Evolutionary conservation across 2,113 vertebrate species (phyloP).

Genomic region (Cryptotis parvus): DNA sequence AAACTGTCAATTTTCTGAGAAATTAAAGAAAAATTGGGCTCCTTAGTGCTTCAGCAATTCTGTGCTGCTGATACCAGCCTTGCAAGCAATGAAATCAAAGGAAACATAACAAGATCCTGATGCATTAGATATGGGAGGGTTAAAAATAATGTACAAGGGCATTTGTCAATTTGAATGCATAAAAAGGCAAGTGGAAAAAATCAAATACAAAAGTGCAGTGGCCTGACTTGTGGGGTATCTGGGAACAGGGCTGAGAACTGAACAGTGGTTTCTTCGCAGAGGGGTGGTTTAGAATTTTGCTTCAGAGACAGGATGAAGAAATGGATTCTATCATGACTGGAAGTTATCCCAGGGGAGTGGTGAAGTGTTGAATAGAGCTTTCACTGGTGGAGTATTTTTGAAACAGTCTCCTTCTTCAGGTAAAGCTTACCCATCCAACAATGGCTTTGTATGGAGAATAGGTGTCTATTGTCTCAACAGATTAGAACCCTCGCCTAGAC

Average conservation of each 20-base stretch:
- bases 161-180: slow-evolving; percentile 89
- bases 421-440: too few species aligned
- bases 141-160: slow-evolving; percentile 89
- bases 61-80: slow-evolving; percentile 86
- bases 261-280: slow-evolving; percentile 76
- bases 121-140: slow-evolving; percentile 87
- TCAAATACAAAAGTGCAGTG: slow-evolving; percentile 70
- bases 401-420: neutral
- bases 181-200: slow-evolving; percentile 82
- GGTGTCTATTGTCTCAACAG: neutral
- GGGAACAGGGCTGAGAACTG: slow-evolving; percentile 62
- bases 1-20: slow-evolving; percentile 93
- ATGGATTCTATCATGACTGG: slow-evolving; percentile 52
- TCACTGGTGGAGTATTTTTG: neutral
- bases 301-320: slow-evolving; percentile 66
- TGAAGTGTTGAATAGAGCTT: neutral
- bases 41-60: slow-evolving; percentile 90
- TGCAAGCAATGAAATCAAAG: slow-evolving; percentile 90
- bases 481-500: too few species aligned
- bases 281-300: slow-evolving; percentile 75
- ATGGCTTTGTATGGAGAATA: neutral
- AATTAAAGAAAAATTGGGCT: slow-evolving; percentile 93
- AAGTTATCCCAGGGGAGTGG: neutral
- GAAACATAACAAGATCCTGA: slow-evolving; percentile 90
- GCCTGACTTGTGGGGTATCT: slow-evolving; percentile 65